These are phyloP conservation scores for Phenacoccus solenopsis DNA, from an alignment of 1,140 invertebrate genomes.

Conservation along the genomic window DNA sequence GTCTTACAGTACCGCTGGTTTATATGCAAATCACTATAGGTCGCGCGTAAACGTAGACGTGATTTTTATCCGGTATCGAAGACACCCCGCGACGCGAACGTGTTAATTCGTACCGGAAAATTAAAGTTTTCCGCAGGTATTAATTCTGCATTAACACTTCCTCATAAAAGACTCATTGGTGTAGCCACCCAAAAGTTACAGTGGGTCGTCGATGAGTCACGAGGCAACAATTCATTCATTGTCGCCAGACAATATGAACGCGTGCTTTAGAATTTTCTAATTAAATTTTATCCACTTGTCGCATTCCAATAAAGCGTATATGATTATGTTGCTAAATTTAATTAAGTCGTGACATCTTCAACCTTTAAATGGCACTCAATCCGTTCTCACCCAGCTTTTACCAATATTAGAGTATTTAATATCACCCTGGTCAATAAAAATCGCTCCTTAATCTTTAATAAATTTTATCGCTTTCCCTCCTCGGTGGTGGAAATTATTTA, in stretches of 20 bases:
- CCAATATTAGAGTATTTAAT: background rate
- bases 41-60: background rate
- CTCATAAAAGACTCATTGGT: background rate
- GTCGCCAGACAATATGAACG: background rate
- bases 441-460: background rate
- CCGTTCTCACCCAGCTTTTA: background rate
- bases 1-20: too few species aligned
- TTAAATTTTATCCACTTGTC: background rate
- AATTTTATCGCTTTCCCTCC: background rate
- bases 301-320: background rate
- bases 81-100: background rate
- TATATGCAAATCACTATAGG: background rate
- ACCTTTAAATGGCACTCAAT: background rate
- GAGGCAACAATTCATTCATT: background rate
- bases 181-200: background rate
- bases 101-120: background rate
- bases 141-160: background rate
- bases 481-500: background rate
- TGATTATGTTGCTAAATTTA: conserved; percentile 3
- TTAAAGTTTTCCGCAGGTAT: background rate
- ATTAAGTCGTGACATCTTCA: background rate
- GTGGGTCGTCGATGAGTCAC: background rate
- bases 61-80: background rate
- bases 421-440: too few species aligned
- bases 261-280: background rate